A percentile compares a stretch with the other conserved stretches of the same genome.
These are phyloP conservation scores for Platichthys flesus DNA, from an alignment of 2,113 vertebrate genomes.

Conservation along the genomic window DNA sequence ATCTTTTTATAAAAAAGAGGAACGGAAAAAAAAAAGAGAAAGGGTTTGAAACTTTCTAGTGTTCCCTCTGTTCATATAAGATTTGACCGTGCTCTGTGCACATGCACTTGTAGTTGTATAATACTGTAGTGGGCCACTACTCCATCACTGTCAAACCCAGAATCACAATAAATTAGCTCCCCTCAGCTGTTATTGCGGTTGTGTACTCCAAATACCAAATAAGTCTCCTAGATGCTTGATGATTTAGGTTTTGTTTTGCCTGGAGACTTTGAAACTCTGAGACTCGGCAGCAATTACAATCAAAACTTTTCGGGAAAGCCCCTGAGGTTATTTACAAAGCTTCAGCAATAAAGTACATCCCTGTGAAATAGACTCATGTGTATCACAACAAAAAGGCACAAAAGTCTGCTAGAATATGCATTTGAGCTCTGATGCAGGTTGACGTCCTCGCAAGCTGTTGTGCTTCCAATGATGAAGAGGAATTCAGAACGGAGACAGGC, in stretches of 20 bases:
- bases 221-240: not conserved
- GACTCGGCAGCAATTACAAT: conserved; percentile 26
- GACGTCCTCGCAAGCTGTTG: conserved; percentile 1
- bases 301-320: conserved; percentile 9
- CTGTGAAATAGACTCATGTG: not conserved
- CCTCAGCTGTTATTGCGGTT: conserved; percentile 6
- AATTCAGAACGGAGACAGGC: not conserved
- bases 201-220: not conserved
- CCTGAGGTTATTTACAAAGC: conserved; percentile 6
- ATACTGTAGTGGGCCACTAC: not conserved
- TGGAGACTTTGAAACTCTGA: not conserved
- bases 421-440: conserved; percentile 1
- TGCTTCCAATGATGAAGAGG: not conserved
- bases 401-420: not conserved
- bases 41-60: not conserved
- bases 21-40: not conserved
- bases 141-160: conserved; percentile 33
- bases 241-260: conserved; percentile 2
- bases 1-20: not conserved
- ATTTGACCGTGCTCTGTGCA: not conserved
- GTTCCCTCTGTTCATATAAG: not conserved
- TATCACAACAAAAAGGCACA: not conserved
- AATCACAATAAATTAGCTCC: conserved; percentile 16
- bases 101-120: conserved; percentile 5
- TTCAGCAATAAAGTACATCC: not conserved